Conservation (phyloP, 2,888 invertebrate species). For the Incurvaria masculella region DNA sequence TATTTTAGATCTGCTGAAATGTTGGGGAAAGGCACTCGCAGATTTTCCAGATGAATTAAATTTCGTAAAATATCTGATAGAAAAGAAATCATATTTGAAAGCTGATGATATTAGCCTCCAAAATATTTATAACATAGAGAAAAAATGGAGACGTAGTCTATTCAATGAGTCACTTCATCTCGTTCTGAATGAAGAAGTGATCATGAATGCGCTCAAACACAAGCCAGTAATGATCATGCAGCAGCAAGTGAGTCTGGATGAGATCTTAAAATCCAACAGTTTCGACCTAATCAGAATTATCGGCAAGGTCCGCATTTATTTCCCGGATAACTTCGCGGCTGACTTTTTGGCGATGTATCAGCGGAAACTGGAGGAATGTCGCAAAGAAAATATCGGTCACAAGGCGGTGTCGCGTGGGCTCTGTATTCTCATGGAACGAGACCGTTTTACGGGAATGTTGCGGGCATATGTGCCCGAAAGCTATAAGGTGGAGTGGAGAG, state of each 20-base stretch:
- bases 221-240: conserved; percentile 26
- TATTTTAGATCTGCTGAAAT: conserved; percentile 22
- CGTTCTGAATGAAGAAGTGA: conserved; percentile 25
- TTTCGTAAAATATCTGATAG: conserved; percentile 26
- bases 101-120: conserved; percentile 23
- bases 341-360: conserved; percentile 24
- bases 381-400: conserved; percentile 19
- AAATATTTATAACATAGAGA: conserved; percentile 30
- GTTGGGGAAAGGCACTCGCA: conserved; percentile 28
- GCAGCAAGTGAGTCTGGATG: conserved; percentile 21
- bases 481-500: conserved; percentile 30
- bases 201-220: conserved; percentile 37
- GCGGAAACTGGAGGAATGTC: conserved; percentile 18
- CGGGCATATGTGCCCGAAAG: conserved; percentile 28
- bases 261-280: conserved; percentile 21
- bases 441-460: conserved; percentile 23
- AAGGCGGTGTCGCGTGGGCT: conserved; percentile 27
- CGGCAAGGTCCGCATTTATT: conserved; percentile 32
- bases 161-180: conserved; percentile 33
- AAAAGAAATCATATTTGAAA: conserved; percentile 23
- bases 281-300: conserved; percentile 23
- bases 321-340: conserved; percentile 26
- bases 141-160: conserved; percentile 31
- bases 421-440: conserved; percentile 24
- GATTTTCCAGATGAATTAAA: conserved; percentile 26